A percentile compares a stretch with the other conserved stretches of the same genome.
Conservation (phyloP, 2,113 vertebrate genomes). For the Asarcornis scutulata region DNA sequence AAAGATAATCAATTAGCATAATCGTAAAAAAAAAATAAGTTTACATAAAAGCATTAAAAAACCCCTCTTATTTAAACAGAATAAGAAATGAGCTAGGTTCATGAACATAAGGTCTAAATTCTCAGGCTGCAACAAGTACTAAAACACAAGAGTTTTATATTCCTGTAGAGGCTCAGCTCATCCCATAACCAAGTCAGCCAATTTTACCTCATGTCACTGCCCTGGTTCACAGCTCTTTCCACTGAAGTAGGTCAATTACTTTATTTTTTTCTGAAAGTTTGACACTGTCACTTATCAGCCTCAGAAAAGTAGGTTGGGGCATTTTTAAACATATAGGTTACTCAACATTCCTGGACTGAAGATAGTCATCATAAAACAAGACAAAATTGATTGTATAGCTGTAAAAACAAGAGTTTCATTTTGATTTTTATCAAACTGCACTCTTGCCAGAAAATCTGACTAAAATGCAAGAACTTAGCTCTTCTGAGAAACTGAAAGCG, state of each 20-base stretch:
- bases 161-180: neutral
- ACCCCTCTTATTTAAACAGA: neutral
- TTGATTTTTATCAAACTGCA: neutral
- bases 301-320: neutral
- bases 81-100: neutral
- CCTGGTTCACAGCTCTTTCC: neutral
- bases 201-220: neutral
- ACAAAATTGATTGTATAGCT: neutral
- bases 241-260: neutral
- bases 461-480: neutral
- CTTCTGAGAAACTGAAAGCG: neutral
- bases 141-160: neutral
- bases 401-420: neutral
- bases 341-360: neutral
- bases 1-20: neutral
- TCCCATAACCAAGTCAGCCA: accelerated
- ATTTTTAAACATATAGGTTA: neutral
- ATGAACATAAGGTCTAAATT: neutral
- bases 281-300: neutral
- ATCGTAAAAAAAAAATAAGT: neutral
- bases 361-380: neutral
- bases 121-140: neutral
- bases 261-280: neutral
- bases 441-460: neutral
- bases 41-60: neutral